Evolutionary conservation across 2,113 vertebrate species (phyloP).

Genomic region (Larimichthys polyactis): DNA sequence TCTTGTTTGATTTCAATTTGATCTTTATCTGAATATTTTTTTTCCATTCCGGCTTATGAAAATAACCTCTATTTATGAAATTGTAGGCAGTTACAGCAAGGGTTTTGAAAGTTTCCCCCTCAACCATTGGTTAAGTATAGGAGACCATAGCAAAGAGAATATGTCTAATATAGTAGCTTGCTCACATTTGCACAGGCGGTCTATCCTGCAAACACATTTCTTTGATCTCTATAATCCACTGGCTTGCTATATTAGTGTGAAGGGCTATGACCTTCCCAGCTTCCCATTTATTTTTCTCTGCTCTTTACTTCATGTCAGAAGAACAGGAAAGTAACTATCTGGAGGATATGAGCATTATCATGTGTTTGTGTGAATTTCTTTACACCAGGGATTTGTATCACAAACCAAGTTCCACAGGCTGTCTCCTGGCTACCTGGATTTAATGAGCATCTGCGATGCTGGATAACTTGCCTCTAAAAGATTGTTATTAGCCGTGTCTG

Average conservation of each 20-base stretch:
- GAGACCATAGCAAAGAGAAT: not conserved
- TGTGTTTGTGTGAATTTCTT: slow-evolving; percentile 1
- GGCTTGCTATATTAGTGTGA: not conserved
- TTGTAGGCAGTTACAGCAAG: not conserved
- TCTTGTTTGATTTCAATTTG: not conserved
- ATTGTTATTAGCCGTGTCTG: slow-evolving; percentile 10
- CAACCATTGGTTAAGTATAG: not conserved
- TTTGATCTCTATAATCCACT: slow-evolving; percentile 24
- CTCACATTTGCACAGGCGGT: not conserved
- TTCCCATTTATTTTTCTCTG: slow-evolving; percentile 1
- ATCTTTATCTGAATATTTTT: not conserved
- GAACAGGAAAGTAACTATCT: not conserved
- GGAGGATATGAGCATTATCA: not conserved
- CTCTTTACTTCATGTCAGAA: not conserved
- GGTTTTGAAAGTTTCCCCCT: not conserved
- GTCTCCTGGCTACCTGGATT: not conserved
- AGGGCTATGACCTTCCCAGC: not conserved
- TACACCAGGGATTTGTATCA: not conserved
- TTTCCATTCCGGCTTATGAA: not conserved
- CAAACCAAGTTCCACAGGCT: not conserved
- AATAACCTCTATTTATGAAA: not conserved
- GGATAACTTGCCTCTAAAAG: slow-evolving; percentile 1
- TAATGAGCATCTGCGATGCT: not conserved
- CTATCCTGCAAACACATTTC: slow-evolving; percentile 9
- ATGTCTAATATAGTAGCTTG: not conserved